A percentile compares a stretch with the other conserved stretches of the same genome.
Conservation (phyloP, 35 echinoderm and acorn worm genomes). For the Apostichopus californicus region DNA sequence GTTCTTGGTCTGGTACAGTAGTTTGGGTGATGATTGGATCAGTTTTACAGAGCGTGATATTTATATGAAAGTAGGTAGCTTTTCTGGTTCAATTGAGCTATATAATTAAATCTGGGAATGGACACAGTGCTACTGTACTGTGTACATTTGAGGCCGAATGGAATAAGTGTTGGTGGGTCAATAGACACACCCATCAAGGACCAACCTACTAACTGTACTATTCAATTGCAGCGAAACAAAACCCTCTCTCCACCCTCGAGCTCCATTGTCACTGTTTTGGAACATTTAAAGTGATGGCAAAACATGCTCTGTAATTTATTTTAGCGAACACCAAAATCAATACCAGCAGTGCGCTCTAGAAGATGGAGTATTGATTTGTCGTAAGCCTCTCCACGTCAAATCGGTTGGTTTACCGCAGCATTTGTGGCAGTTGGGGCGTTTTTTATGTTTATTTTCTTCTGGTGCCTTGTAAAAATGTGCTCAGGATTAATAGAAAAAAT, state of each 20-base stretch:
- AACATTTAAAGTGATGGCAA: background rate
- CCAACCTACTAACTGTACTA: background rate
- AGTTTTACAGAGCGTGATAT: too few species aligned
- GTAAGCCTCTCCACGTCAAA: background rate
- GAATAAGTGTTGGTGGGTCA: background rate
- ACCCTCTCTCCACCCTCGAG: background rate
- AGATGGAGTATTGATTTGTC: constrained; percentile 25
- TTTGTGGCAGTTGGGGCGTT: background rate
- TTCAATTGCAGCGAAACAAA: background rate
- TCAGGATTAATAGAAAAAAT: background rate
- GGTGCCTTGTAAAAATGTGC: background rate
- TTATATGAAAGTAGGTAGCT: too few species aligned
- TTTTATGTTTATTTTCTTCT: background rate
- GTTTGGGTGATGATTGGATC: too few species aligned
- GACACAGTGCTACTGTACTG: too few species aligned
- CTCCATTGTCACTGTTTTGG: background rate
- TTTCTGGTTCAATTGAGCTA: too few species aligned
- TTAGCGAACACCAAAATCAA: constrained; percentile 29
- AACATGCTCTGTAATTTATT: constrained; percentile 20
- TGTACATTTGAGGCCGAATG: background rate
- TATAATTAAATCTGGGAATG: too few species aligned
- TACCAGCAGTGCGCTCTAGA: background rate
- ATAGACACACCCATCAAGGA: constrained; percentile 27
- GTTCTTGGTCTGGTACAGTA: too few species aligned
- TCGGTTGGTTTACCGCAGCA: background rate